These are phyloP conservation scores for Xestia rhomboidea DNA, from an alignment of 2,888 invertebrate species.

Conservation along the genomic window DNA sequence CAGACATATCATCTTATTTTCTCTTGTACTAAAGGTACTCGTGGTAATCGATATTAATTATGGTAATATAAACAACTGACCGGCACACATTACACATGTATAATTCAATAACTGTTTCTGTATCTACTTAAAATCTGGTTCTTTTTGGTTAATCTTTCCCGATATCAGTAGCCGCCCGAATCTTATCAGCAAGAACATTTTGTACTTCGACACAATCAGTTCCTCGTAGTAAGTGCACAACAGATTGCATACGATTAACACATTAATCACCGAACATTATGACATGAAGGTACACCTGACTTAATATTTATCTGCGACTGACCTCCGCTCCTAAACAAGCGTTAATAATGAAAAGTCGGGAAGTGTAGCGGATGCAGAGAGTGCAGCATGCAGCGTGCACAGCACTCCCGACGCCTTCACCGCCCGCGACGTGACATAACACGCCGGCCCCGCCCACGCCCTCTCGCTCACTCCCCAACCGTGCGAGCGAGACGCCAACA, in stretches of 20 bases:
- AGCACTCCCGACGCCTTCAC: slow-evolving; percentile 79
- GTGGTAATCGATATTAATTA: slow-evolving; percentile 29
- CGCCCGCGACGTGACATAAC: slow-evolving; percentile 85
- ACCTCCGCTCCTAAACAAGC: slow-evolving; percentile 78
- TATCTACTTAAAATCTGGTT: slow-evolving; percentile 33
- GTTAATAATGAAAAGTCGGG: slow-evolving; percentile 83
- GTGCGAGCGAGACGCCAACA: slow-evolving; percentile 81
- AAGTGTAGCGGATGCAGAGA: slow-evolving; percentile 78
- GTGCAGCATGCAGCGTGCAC: slow-evolving; percentile 77
- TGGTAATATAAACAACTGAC: slow-evolving; percentile 34
- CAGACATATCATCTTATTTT: slow-evolving; percentile 50
- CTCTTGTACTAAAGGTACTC: slow-evolving; percentile 33
- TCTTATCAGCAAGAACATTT: slow-evolving; percentile 36
- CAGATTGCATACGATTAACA: slow-evolving; percentile 29
- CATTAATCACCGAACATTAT: slow-evolving; percentile 35
- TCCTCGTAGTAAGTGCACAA: slow-evolving; percentile 18
- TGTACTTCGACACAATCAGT: slow-evolving; percentile 10
- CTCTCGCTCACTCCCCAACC: slow-evolving; percentile 80
- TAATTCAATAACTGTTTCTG: slow-evolving; percentile 37
- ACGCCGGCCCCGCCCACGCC: slow-evolving; percentile 86
- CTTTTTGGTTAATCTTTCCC: slow-evolving; percentile 17
- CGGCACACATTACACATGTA: slow-evolving; percentile 22
- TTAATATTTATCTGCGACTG: slow-evolving; percentile 74
- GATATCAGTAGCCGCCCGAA: slow-evolving; percentile 32
- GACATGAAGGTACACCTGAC: slow-evolving; percentile 62